A percentile compares a stretch with the other conserved stretches of the same genome.
These are phyloP conservation scores for Scaptomyza parva DNA, from an alignment of 2,888 invertebrate species.

Conservation along the genomic window DNA sequence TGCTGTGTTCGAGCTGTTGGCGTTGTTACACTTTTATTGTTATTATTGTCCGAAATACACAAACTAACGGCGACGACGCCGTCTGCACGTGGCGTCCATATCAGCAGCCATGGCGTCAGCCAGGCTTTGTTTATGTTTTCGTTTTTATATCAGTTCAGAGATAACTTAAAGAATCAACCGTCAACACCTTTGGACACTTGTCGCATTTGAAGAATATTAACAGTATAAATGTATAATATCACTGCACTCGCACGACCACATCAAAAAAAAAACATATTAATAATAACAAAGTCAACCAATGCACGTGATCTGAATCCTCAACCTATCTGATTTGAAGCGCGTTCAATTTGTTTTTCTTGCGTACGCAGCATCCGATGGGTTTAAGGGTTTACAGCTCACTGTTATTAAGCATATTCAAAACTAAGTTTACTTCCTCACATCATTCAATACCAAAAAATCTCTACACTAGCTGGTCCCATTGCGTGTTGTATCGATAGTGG, in stretches of 20 bases:
- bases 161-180: neutral
- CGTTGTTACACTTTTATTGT: slow-evolving; percentile 12
- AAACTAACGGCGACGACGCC: slow-evolving; percentile 67
- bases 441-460: slow-evolving; percentile 21
- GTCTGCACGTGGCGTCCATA: slow-evolving; percentile 70
- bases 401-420: slow-evolving; percentile 45
- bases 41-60: slow-evolving; percentile 23
- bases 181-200: slow-evolving; percentile 26
- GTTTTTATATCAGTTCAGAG: slow-evolving; percentile 10
- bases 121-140: slow-evolving; percentile 53
- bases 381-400: slow-evolving; percentile 57
- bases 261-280: slow-evolving; percentile 32
- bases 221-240: neutral
- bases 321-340: slow-evolving; percentile 23
- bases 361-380: slow-evolving; percentile 52
- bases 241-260: slow-evolving; percentile 38
- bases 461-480: neutral
- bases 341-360: slow-evolving; percentile 25
- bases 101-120: slow-evolving; percentile 50
- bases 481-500: slow-evolving; percentile 14
- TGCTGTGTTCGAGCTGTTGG: slow-evolving; percentile 23
- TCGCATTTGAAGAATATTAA: slow-evolving; percentile 18
- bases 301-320: slow-evolving; percentile 48
- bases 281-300: slow-evolving; percentile 20
- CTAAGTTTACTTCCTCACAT: slow-evolving; percentile 9